Evolutionary conservation across 2,888 invertebrate genomes (phyloP), one percentile per base, ranked within the genome.

Genomic region (Ceramica pisi): DNA sequence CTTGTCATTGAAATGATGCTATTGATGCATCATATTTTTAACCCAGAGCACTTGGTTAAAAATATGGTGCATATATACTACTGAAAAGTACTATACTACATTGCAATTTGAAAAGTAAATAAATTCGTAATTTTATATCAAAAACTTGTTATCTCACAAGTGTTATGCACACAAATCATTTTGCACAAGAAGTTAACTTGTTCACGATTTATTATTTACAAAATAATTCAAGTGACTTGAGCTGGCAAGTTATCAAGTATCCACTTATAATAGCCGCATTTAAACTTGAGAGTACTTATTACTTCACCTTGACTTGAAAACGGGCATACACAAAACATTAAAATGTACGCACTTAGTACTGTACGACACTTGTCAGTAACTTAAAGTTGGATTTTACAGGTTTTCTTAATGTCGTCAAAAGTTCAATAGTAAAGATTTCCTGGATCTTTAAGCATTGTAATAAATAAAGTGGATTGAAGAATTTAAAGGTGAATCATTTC

Each of bases 131-230:
- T 44, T 61, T 50, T 31, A 60, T 26, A 56, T 60, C 8, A 51
- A 60, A 59, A 56, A 14, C 35, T 64, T 44, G 44, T 50, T 21
- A 26, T n/a, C 9, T 53, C 14, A 64, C 23, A 44, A 75, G 72
- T 50, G 64, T 72, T n/a, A n/a, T 44, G n/a, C 50, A 78, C 16
- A 75, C 50, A 71, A 2, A 16, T 9, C 46, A 26, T 26, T 57
- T 53, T 44, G 10, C 50, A 21, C 35, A n/a, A 44, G 35, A 46
- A 46, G 50, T 64, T 55, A 8, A 55, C 21, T 50, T 55, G 14
- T 46, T 38, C 41, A 78, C 26, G 9, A 78, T 63, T 48, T 63
- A 53, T 38, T 78, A 64, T 75, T 75, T 78, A 64, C 78, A 48
- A 60, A 64, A 57, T 63, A 48, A 59, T 75, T 19, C 51, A 59